Evolutionary conservation across 2,797 vertebrate genomes (phyloP).

Genomic region (Tauraco hartlaubi): DNA sequence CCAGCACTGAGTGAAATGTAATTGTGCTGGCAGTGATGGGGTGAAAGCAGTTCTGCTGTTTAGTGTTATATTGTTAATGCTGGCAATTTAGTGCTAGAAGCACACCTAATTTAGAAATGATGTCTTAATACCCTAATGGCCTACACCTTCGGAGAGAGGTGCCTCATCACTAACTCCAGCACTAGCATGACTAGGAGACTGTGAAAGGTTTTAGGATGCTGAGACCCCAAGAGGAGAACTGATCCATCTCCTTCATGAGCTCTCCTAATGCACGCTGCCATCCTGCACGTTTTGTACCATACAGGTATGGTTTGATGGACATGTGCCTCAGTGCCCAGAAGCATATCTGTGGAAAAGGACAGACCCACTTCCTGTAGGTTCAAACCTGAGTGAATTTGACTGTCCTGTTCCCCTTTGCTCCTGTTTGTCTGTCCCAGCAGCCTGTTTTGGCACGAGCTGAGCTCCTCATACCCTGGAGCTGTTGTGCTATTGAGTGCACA

Average conservation of each 20-base stretch:
- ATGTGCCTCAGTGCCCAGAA: not conserved
- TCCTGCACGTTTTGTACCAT: fast-evolving
- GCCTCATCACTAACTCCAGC: not conserved
- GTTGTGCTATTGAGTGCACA: fast-evolving
- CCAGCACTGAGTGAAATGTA: not conserved
- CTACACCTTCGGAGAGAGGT: not conserved
- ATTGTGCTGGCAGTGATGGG: not conserved
- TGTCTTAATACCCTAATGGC: not conserved
- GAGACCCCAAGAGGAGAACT: not conserved
- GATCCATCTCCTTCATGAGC: not conserved
- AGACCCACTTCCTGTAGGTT: not conserved
- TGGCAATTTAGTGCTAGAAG: not conserved
- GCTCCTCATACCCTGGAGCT: not conserved
- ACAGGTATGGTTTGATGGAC: not conserved
- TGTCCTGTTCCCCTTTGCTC: not conserved
- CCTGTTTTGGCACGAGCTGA: not conserved
- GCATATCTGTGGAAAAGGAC: not conserved
- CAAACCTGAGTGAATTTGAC: not conserved
- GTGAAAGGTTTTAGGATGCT: not conserved
- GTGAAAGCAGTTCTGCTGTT: not conserved
- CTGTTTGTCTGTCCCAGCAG: not conserved
- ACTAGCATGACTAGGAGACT: not conserved
- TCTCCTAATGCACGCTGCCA: fast-evolving
- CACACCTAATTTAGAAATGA: not conserved
- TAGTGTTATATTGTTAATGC: fast-evolving